These are phyloP conservation scores for Conus canariensis DNA, from an alignment of 2,888 invertebrate species.

Conservation along the genomic window DNA sequence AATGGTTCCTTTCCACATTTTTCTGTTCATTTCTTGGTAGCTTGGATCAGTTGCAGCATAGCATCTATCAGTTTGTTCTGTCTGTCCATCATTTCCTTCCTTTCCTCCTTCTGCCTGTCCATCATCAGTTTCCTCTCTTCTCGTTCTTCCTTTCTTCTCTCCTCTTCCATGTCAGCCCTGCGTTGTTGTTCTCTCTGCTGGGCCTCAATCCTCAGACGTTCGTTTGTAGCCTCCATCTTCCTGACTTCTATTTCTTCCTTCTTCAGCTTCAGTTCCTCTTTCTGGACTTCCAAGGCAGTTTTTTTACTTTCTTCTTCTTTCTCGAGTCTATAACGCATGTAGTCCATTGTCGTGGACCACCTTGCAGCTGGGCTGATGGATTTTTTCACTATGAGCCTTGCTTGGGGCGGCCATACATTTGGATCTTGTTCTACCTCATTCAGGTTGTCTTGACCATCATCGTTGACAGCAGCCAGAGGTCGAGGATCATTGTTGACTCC, in stretches of 20 bases:
- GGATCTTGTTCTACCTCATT: neutral
- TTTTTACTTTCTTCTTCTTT: constrained; percentile 7
- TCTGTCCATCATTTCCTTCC: too few species aligned
- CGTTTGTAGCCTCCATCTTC: constrained; percentile 12
- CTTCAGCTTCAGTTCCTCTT: neutral
- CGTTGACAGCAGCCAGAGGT: neutral
- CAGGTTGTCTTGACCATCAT: neutral
- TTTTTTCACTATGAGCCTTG: too few species aligned
- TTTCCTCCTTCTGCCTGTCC: too few species aligned
- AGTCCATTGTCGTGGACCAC: neutral
- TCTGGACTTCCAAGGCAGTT: neutral
- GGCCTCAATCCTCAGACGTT: neutral
- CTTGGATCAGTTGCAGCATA: neutral
- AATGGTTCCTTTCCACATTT: neutral
- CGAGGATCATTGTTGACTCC: neutral
- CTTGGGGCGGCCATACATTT: neutral
- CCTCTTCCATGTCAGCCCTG: constrained; percentile 6
- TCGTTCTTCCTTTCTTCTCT: neutral
- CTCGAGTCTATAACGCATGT: neutral
- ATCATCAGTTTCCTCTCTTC: constrained; percentile 7
- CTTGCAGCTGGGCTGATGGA: neutral
- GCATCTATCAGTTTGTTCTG: constrained; percentile 10
- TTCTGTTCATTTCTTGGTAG: neutral
- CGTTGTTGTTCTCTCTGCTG: neutral
- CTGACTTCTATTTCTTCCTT: neutral